phyloP scores from a whole-genome alignment of 2,113 vertebrate genomes.

The Mastomys coucha region DNA sequence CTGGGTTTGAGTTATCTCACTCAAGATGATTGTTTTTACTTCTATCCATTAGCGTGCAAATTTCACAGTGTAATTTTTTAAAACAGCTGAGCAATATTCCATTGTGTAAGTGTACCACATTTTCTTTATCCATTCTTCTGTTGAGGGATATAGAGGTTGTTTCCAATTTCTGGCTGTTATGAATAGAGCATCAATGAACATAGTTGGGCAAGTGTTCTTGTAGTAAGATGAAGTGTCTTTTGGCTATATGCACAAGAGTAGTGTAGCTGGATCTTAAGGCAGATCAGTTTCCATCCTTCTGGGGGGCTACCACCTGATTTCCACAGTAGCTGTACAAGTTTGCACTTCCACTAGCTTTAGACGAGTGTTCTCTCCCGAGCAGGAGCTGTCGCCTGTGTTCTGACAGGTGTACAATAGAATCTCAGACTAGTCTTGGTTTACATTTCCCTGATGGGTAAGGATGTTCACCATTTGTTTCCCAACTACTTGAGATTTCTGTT shows the following conservation, averaged over 20 bases:
- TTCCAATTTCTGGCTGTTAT: not conserved
- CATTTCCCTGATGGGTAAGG: not conserved
- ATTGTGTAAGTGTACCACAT: not conserved
- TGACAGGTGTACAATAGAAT: not conserved
- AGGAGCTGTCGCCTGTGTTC: not conserved
- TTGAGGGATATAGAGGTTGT: not conserved
- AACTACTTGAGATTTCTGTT: not conserved
- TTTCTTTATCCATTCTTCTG: not conserved
- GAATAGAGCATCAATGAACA: not conserved
- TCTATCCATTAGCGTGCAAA: not conserved
- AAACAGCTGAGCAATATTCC: not conserved
- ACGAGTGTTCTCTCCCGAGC: too few relatives aligned
- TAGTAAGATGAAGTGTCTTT: too few relatives aligned
- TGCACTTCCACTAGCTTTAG: not conserved
- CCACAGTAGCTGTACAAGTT: not conserved
- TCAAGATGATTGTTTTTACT: not conserved
- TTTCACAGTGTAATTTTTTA: not conserved
- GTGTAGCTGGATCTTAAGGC: not conserved
- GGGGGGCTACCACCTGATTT: not conserved
- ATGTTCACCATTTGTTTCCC: not conserved
- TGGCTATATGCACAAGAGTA: not conserved
- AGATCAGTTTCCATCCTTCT: too few relatives aligned
- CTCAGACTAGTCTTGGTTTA: not conserved
- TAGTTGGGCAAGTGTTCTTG: not conserved
- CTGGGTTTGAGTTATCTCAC: not conserved